Evolutionary conservation across 2,113 vertebrate species (phyloP).

Genomic region (Chaetura pelagica): DNA sequence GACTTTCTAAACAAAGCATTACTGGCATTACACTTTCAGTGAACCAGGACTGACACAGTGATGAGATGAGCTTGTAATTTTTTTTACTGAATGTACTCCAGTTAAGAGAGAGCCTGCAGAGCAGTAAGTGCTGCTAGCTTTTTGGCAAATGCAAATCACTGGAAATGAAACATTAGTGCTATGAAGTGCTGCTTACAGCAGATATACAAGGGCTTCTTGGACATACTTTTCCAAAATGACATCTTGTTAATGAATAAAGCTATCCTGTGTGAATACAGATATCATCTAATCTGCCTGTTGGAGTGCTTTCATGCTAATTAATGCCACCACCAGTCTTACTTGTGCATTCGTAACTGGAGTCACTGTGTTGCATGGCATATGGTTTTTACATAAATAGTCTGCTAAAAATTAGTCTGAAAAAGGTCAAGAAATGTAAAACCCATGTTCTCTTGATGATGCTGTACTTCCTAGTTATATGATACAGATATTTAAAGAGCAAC

Average conservation of each 20-base stretch:
- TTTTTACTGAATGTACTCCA: background rate
- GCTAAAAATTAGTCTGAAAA: conserved; percentile 43
- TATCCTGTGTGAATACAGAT: background rate
- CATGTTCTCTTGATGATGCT: background rate
- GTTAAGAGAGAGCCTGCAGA: background rate
- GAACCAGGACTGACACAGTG: background rate
- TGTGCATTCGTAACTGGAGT: background rate
- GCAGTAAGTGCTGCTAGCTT: background rate
- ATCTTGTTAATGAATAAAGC: background rate
- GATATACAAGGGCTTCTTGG: background rate
- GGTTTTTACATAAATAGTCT: conserved; percentile 19
- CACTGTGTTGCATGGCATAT: fast-evolving
- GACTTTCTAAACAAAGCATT: background rate
- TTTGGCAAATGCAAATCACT: background rate
- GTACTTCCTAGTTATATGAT: background rate
- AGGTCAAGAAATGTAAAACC: conserved; percentile 62
- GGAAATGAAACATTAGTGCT: background rate
- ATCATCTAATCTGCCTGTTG: background rate
- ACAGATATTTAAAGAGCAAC: conserved; percentile 8
- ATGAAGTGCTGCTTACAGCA: background rate
- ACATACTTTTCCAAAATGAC: background rate
- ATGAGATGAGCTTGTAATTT: background rate
- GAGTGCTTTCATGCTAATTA: background rate
- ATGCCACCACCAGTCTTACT: background rate
- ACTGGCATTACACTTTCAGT: background rate